Base-by-base conservation (phyloP, 2,888 invertebrate genomes). In the Aplocera efformata region DNA sequence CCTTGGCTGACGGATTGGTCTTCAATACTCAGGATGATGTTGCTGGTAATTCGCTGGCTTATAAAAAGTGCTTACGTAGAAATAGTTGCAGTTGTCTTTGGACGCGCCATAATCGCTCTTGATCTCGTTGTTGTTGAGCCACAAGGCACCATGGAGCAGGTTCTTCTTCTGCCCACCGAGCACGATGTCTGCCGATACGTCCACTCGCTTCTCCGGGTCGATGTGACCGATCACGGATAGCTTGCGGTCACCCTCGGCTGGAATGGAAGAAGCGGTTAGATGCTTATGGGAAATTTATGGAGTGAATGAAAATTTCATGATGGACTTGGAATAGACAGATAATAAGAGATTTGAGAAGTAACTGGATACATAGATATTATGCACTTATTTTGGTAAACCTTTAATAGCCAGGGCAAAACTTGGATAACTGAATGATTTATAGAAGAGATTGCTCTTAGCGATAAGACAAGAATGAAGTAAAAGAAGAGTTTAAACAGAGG, bases 21-120 rank as follows among this genome's bases (percentile, higher is more conserved):
- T n/a, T n/a, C n/a, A n/a, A n/a, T n/a, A n/a, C n/a, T n/a, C n/a
- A n/a, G n/a, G n/a, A n/a, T n/a, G n/a, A 17, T 17, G 13, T 17
- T 17, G 13, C 13, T n/a, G n/a, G n/a, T n/a, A 17, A 17, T 3
- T 17, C 3, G 5, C 3, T 5, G 5, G 13, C 13, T 17, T 17
- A 17, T 3, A 5, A 17, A 17, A 17, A 17, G 13, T 17, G 13
- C 89, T 83, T 56, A 92, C 92, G 52, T 91, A 53, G 46, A 88
- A 76, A 32, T 84, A 80, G 44, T 91, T 82, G 56, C 92, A 83
- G 64, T 92, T 91, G 6, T 92, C 91, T 52, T 90, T 84, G 37
- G 90, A 90, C 41, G 90, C 75, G 5, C 84, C 89, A 46, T 91
- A 91, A 35, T 92, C 91, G 8, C 90, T 90, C 72, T 93, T 92